These are phyloP conservation scores for Drosophila koepferae DNA, from an alignment of 2,888 invertebrate genomes.

Conservation along the genomic window DNA sequence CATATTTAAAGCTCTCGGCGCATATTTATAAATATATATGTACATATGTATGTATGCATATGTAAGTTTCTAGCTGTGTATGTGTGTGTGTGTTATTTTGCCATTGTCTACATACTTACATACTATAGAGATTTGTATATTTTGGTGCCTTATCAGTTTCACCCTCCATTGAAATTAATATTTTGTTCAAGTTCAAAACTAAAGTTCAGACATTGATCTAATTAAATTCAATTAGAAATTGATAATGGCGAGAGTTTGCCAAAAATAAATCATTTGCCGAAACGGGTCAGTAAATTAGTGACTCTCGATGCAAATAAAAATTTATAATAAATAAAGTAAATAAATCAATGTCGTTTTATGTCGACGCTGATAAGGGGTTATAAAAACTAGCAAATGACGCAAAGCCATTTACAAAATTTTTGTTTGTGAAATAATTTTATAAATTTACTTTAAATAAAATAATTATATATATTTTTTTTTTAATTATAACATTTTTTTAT, in stretches of 20 bases:
- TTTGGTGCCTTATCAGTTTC: slow-evolving; percentile 38
- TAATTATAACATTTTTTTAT: not conserved
- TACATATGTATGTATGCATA: slow-evolving; percentile 2
- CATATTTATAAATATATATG: slow-evolving; percentile 17
- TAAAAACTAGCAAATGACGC: slow-evolving; percentile 49
- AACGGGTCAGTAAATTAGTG: slow-evolving; percentile 56
- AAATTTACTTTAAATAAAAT: not conserved
- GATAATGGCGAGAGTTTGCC: slow-evolving; percentile 33
- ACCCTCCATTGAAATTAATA: not conserved
- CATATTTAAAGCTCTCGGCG: slow-evolving; percentile 7
- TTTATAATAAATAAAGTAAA: slow-evolving; percentile 7
- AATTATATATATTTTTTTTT: not conserved
- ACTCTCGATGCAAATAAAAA: slow-evolving; percentile 34
- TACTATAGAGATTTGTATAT: slow-evolving; percentile 23
- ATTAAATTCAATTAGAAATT: slow-evolving; percentile 26
- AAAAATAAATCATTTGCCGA: slow-evolving; percentile 47
- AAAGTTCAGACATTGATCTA: slow-evolving; percentile 19
- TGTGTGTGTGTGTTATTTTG: slow-evolving; percentile 12
- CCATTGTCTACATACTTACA: slow-evolving; percentile 21
- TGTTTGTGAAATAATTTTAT: not conserved
- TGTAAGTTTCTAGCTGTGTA: not conserved
- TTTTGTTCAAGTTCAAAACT: slow-evolving; percentile 7
- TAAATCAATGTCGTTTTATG: slow-evolving; percentile 22
- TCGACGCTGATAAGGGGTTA: slow-evolving; percentile 13
- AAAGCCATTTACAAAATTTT: not conserved